Conservation (phyloP, 2,113 vertebrate species). For the Lathamus discolor region DNA sequence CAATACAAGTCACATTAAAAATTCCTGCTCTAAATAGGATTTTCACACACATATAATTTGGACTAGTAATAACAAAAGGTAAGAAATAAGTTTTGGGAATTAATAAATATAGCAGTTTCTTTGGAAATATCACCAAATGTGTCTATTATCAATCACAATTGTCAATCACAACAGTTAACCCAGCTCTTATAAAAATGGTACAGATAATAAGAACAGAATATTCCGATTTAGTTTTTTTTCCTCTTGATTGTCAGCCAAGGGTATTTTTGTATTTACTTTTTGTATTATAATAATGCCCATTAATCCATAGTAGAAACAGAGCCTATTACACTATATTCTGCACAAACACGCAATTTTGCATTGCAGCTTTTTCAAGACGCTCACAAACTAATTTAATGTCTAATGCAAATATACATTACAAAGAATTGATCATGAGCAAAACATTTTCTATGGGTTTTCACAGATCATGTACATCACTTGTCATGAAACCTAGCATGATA, state of each 20-base stretch:
- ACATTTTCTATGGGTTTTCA: background rate
- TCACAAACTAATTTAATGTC: background rate
- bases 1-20: background rate
- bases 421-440: background rate
- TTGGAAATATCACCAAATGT: background rate
- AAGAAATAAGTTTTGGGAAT: background rate
- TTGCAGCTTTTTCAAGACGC: background rate
- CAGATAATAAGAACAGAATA: background rate
- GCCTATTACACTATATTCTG: rapidly evolving
- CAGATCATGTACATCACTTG: background rate
- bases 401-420: background rate
- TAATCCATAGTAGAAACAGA: background rate
- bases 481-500: background rate
- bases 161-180: background rate
- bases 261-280: background rate
- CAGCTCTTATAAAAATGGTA: background rate
- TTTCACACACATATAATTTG: background rate
- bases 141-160: background rate
- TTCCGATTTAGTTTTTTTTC: background rate
- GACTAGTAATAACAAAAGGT: too few species aligned
- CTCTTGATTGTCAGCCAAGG: background rate
- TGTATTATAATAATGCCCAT: background rate
- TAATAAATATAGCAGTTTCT: background rate
- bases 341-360: background rate
- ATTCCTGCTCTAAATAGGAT: background rate